phyloP scores from a whole-genome alignment of 2,113 vertebrate species.

The Triplophysa siluroides region DNA sequence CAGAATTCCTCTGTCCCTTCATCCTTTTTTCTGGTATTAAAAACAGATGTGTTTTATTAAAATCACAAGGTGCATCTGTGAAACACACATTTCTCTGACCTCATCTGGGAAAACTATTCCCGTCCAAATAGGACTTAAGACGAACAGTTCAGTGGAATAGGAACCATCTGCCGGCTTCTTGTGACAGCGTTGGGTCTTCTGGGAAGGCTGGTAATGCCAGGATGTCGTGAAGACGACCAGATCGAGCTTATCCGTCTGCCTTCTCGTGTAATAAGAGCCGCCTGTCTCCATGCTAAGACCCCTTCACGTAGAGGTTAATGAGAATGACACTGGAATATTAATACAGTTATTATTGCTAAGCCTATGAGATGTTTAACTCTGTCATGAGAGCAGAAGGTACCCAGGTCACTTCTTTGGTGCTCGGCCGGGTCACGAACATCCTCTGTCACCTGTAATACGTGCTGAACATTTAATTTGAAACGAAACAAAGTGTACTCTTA shows the following conservation, averaged over 20 bases:
- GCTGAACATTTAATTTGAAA: background rate
- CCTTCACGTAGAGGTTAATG: conserved; percentile 61
- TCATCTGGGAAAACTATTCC: background rate
- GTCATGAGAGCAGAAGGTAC: conserved; percentile 21
- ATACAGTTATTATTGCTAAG: conserved; percentile 55
- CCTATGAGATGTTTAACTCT: conserved; percentile 38
- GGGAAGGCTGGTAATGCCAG: conserved; percentile 51
- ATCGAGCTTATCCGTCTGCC: conserved; percentile 53
- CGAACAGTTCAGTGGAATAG: conserved; percentile 23
- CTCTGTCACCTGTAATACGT: conserved; percentile 3
- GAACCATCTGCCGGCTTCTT: conserved; percentile 67
- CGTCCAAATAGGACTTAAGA: background rate
- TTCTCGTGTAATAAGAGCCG: conserved; percentile 54
- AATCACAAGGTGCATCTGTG: background rate
- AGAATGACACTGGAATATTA: conserved; percentile 57
- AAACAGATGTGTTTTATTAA: conserved; percentile 3
- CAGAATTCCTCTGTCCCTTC: too few relatives aligned
- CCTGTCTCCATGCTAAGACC: conserved; percentile 43
- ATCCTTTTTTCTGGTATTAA: background rate
- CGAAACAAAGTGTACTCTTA: background rate
- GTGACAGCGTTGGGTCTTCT: conserved; percentile 43
- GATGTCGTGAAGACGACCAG: conserved; percentile 50
- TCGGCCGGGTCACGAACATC: conserved; percentile 21
- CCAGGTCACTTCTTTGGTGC: background rate
- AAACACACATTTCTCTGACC: conserved; percentile 13